A percentile compares a stretch with the other conserved stretches of the same genome.
These are phyloP conservation scores for Motacilla alba DNA, from an alignment of 2,113 vertebrate genomes.

Conservation along the genomic window DNA sequence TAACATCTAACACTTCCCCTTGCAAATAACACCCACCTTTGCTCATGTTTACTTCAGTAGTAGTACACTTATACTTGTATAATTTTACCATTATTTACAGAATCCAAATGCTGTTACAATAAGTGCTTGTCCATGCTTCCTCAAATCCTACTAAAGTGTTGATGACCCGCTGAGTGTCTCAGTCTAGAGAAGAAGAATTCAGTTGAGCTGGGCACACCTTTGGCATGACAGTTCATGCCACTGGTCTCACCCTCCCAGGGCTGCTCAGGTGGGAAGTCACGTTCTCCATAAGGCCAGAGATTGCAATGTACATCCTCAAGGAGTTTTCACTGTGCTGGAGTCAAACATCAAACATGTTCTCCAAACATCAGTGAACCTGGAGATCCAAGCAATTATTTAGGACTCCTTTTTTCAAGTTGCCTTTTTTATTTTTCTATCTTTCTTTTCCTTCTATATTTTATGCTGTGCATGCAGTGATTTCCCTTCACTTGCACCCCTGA, in stretches of 20 bases:
- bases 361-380: neutral
- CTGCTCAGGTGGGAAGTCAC: neutral
- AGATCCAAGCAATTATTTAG: neutral
- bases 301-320: neutral
- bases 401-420: neutral
- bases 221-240: fast-evolving
- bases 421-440: neutral
- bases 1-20: neutral
- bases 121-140: neutral
- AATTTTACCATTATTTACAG: neutral
- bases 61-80: neutral
- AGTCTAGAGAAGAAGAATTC: neutral
- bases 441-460: neutral
- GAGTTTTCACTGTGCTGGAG: neutral
- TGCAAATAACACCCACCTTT: neutral
- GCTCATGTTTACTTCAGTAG: neutral
- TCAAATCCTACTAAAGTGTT: neutral
- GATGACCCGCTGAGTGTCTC: neutral
- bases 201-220: neutral
- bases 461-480: neutral
- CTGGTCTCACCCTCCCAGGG: neutral
- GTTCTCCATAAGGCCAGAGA: fast-evolving
- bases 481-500: neutral
- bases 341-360: neutral
- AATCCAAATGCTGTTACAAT: neutral